Evolutionary conservation across 2,113 vertebrate species (phyloP).

Genomic region (Ophthalmotilapia sp.): DNA sequence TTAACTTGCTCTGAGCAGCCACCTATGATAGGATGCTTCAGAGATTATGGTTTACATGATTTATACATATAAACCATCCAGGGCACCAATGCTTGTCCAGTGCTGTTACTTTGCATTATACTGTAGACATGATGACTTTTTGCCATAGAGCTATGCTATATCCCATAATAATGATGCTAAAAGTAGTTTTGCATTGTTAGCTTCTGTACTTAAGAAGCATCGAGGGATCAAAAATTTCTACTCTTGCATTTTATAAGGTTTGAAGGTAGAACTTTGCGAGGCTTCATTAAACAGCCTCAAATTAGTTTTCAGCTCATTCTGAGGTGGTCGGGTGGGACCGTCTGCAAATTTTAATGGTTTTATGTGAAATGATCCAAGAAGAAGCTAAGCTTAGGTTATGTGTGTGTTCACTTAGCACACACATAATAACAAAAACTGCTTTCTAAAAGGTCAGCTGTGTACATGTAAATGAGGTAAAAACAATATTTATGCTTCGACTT

Average conservation of each 20-base stretch:
- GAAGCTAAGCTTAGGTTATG: neutral
- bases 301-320: neutral
- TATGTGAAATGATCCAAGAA: neutral
- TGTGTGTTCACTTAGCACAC: rapidly evolving
- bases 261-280: neutral
- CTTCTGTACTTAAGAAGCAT: neutral
- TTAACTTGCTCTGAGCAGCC: neutral
- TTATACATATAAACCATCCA: neutral
- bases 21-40: neutral
- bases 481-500: neutral
- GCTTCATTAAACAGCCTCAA: neutral
- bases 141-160: neutral
- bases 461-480: neutral
- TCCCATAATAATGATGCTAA: neutral
- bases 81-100: neutral
- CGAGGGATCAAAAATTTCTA: neutral
- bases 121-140: neutral
- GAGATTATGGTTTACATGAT: neutral
- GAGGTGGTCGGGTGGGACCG: neutral
- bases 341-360: neutral
- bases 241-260: neutral
- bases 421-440: neutral
- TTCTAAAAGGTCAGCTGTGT: neutral
- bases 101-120: neutral
- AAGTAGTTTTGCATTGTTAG: neutral